Conservation (phyloP, 2,797 vertebrate species). For the Enteromius fasciolatus region DNA sequence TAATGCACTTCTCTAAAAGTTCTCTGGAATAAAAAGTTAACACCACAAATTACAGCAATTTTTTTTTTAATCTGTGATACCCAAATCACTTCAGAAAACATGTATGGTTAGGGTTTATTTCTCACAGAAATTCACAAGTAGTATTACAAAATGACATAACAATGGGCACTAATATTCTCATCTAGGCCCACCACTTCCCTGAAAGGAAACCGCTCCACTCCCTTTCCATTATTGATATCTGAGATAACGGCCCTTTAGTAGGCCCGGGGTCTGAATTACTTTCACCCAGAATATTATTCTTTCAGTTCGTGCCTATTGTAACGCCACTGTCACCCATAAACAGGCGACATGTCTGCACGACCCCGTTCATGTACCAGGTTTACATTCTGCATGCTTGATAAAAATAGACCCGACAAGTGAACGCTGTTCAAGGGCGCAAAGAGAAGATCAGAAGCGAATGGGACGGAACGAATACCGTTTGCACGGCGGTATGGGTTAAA, state of each 20-base stretch:
- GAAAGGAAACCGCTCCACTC: conserved; percentile 35
- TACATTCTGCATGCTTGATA: conserved; percentile 50
- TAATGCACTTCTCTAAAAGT: too few relatives aligned
- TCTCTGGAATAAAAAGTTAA: background rate
- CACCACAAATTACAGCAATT: background rate
- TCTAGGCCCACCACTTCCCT: background rate
- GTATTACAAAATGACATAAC: background rate
- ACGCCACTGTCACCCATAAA: conserved; percentile 9
- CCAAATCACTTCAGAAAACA: background rate
- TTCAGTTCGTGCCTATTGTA: background rate
- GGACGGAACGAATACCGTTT: background rate
- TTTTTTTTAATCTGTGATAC: background rate
- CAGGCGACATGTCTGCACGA: conserved; percentile 20
- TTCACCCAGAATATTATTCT: background rate
- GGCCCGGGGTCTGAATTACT: background rate
- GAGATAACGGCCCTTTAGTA: conserved; percentile 21
- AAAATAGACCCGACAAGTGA: conserved; percentile 51
- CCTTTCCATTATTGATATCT: conserved; percentile 45
- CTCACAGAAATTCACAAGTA: background rate
- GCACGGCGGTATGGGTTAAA: background rate
- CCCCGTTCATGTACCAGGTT: conserved; percentile 42
- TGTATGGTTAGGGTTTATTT: background rate
- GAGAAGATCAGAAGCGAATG: conserved; percentile 6
- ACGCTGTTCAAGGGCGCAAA: conserved; percentile 25
- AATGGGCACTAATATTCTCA: conserved; percentile 22